phyloP scores from a whole-genome alignment of 2,888 invertebrate genomes.

The Ectobius pallidus region DNA sequence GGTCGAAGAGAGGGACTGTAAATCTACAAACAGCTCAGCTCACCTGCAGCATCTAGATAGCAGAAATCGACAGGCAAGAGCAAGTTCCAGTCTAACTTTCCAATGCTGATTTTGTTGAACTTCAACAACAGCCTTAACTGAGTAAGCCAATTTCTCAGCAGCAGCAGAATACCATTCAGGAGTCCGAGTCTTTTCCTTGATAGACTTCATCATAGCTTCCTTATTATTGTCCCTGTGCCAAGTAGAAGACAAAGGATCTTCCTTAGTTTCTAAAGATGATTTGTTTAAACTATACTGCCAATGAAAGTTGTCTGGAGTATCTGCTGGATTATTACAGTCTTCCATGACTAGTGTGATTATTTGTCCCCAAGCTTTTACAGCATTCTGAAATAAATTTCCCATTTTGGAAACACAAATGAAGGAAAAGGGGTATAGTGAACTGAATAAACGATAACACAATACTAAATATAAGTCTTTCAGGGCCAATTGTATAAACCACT shows the following conservation, averaged over 20 bases:
- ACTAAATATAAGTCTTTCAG: no score
- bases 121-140: conserved; percentile 59
- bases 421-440: no score
- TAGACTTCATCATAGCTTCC: conserved; percentile 50
- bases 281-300: neutral
- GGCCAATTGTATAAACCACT: no score
- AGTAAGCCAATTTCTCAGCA: conserved; percentile 61
- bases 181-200: conserved; percentile 55
- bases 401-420: no score
- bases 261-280: conserved; percentile 32
- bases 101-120: conserved; percentile 66
- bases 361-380: conserved; percentile 51
- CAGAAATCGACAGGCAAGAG: conserved; percentile 57
- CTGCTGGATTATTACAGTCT: conserved; percentile 47
- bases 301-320: neutral
- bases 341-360: conserved; percentile 57
- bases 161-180: conserved; percentile 65
- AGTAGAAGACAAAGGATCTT: conserved; percentile 43
- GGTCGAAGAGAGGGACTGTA: no score
- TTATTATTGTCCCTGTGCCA: conserved; percentile 45
- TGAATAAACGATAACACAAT: no score
- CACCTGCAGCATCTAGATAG: conserved; percentile 41
- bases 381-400: neutral
- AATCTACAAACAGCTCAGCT: no score
- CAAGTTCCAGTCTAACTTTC: conserved; percentile 67